Evolutionary conservation across 2,113 vertebrate species (phyloP), one percentile per base, ranked within the genome.

Genomic region (Zonotrichia leucophrys): DNA sequence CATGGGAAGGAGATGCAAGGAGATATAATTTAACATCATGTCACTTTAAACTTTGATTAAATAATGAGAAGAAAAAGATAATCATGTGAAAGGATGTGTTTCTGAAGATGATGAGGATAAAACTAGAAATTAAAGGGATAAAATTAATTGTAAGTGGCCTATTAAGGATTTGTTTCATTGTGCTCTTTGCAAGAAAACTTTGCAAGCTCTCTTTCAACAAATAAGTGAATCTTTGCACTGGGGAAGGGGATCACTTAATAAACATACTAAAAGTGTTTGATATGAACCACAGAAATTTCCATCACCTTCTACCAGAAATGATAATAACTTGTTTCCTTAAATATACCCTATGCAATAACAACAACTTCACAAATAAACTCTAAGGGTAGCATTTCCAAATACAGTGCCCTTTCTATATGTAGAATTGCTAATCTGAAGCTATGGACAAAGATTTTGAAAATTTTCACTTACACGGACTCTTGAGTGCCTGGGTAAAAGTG

Each of bases 381-480:
- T 60, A 62, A 58, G 21, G 2, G 55, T 35, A 87, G 1, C 23
- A 82, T 82, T 92, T 62, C 28, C 47, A 82, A 75, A 72, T 41
- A 17, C 3, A 69, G 10, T 1, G 0, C 4, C 17, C 31, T 83
- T 83, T 11, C 12, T 76, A 9, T 33, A 24, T 46, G 33, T 27
- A 14, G 33, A 56, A 64, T 55, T 64, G 49, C 3, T 62, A 31
- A 53, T 2, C 5, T 67, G 59, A 78, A 82, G 17, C 4, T n/a
- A 41, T 5, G 22, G 23, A 22, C 4, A 63, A 53, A 2, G 1
- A 62, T 90, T 74, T 18, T 12, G 12, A 52, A 80, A 84, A 39
- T 17, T 0, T 6, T 41, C 3, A 20, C 16, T 79, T 47, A 18
- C 18, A 25, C 3, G 4, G 39, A 46, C 7, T 11, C 3, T 46